These are phyloP conservation scores for Stictocephala bisonia DNA, from an alignment of 2,888 invertebrate genomes.

Conservation along the genomic window DNA sequence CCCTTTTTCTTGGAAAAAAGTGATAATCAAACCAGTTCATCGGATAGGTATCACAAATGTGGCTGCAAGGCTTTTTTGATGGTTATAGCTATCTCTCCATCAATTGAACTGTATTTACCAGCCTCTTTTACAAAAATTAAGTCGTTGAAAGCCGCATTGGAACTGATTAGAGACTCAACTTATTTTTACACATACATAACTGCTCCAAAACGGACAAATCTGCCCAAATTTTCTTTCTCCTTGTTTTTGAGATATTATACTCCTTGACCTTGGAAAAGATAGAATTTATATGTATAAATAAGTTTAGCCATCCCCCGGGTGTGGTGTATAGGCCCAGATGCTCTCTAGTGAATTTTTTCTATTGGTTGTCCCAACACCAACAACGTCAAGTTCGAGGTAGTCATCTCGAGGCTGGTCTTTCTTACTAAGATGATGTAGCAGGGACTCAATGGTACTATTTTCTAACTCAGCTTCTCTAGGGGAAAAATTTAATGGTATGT, in stretches of 20 bases:
- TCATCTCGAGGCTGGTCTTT: constrained; percentile 26
- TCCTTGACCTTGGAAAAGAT: constrained; percentile 15
- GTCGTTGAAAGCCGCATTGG: no score
- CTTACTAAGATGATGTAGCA: neutral
- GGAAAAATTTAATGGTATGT: neutral
- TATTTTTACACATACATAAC: no score
- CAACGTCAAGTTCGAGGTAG: constrained; percentile 32
- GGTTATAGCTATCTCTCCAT: no score
- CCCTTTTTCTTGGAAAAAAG: no score
- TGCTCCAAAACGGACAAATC: no score
- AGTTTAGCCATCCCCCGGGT: constrained; percentile 26
- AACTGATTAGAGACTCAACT: no score
- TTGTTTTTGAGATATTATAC: constrained; percentile 21
- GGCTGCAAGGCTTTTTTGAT: no score
- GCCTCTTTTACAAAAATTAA: no score
- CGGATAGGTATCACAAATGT: no score
- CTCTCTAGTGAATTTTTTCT: constrained; percentile 3
- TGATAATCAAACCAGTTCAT: no score
- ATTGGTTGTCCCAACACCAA: neutral
- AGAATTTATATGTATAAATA: constrained; percentile 22
- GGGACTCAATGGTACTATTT: constrained; percentile 12
- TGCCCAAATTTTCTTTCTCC: no score
- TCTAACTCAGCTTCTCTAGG: constrained; percentile 17
- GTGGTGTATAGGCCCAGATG: constrained; percentile 11
- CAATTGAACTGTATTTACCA: no score